phyloP scores from a whole-genome alignment of 64 coral and sea anemone species.

The Montipora capricornis region DNA sequence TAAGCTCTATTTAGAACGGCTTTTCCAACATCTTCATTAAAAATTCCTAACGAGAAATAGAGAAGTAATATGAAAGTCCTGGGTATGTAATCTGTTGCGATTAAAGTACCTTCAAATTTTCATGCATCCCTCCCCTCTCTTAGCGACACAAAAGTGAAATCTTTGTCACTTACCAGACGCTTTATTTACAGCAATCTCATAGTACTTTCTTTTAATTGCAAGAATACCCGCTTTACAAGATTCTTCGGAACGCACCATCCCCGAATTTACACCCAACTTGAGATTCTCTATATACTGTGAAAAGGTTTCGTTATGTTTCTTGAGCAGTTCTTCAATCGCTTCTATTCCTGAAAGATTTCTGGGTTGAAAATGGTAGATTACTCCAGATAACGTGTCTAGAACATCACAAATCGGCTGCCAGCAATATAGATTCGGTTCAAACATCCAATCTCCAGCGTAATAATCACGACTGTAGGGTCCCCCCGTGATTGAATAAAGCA shows the following conservation, averaged over 20 bases:
- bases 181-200: background rate
- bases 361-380: background rate
- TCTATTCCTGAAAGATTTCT: background rate
- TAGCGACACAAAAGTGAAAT: background rate
- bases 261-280: constrained; percentile 16
- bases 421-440: constrained; percentile 70
- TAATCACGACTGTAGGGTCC: constrained; percentile 50
- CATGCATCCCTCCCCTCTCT: no score
- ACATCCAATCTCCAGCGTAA: constrained; percentile 77
- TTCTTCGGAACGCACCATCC: constrained; percentile 25
- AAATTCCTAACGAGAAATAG: constrained; percentile 16
- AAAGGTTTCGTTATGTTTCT: constrained; percentile 23
- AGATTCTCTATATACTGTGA: constrained; percentile 56
- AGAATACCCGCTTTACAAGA: constrained; percentile 15
- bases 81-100: no score
- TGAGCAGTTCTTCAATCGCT: constrained; percentile 5
- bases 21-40: background rate
- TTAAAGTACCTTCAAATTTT: no score
- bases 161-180: constrained; percentile 14
- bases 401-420: constrained; percentile 37
- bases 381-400: background rate
- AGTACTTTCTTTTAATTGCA: background rate
- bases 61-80: background rate
- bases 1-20: background rate
- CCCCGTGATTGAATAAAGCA: constrained; percentile 39